Conservation (phyloP, 2,888 invertebrate species). For the Campoplex capitator region DNA sequence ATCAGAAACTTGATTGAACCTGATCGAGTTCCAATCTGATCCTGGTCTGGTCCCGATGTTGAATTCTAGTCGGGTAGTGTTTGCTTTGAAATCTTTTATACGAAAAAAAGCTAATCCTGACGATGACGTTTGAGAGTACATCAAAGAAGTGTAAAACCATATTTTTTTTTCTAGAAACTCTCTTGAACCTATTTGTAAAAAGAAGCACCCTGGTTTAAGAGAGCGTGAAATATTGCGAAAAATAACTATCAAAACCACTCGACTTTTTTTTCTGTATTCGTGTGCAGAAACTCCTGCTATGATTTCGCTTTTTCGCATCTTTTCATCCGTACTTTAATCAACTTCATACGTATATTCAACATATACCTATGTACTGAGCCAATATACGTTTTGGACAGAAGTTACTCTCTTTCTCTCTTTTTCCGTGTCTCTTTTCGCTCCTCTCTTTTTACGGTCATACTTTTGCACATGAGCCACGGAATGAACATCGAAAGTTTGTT, state of each 20-base stretch:
- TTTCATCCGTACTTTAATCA: constrained; percentile 37
- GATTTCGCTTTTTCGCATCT: constrained; percentile 18
- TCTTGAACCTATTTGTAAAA: not conserved
- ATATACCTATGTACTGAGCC: not conserved
- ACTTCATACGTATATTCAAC: constrained; percentile 23
- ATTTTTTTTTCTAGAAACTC: not conserved
- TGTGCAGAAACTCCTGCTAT: not conserved
- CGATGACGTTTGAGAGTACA: constrained; percentile 4
- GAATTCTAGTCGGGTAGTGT: not conserved
- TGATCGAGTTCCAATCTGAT: too few relatives aligned
- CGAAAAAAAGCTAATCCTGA: constrained; percentile 9
- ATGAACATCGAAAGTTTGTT: constrained; percentile 40
- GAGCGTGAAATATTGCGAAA: constrained; percentile 71
- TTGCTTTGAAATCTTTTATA: not conserved
- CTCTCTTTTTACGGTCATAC: constrained; percentile 6
- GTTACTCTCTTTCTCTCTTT: constrained; percentile 18
- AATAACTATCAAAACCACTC: constrained; percentile 53
- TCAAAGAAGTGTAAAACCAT: not conserved
- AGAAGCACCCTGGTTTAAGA: constrained; percentile 57
- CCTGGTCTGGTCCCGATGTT: too few relatives aligned
- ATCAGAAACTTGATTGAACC: too few relatives aligned
- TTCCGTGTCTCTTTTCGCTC: not conserved
- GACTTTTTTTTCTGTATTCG: not conserved
- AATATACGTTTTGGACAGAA: constrained; percentile 1
- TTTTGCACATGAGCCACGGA: constrained; percentile 15